Evolutionary conservation across 2,888 invertebrate species (phyloP).

Genomic region (Ormyrus nitidulus): DNA sequence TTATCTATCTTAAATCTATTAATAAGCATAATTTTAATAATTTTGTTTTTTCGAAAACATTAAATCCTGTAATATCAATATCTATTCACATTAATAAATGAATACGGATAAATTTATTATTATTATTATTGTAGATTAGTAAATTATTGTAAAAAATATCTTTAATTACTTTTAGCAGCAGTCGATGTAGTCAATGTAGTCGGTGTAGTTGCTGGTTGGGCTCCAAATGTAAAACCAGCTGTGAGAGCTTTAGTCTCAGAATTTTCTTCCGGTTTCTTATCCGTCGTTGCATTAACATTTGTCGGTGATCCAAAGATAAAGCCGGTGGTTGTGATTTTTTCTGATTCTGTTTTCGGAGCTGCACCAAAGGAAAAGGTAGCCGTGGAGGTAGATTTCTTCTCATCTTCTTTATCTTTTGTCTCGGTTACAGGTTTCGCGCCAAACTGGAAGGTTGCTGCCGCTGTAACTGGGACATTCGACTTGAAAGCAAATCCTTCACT

Average conservation of each 20-base stretch:
- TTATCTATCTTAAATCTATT: too few relatives aligned
- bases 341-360: background rate
- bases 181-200: too few relatives aligned
- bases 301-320: conserved; percentile 59
- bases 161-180: too few relatives aligned
- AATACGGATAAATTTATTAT: too few relatives aligned
- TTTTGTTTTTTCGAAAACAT: too few relatives aligned
- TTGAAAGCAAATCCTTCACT: conserved; percentile 55
- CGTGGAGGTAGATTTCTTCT: conserved; percentile 7
- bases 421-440: conserved; percentile 42
- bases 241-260: conserved; percentile 51
- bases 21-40: too few relatives aligned
- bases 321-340: conserved; percentile 4
- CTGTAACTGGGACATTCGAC: conserved; percentile 51
- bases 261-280: conserved; percentile 52
- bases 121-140: too few relatives aligned
- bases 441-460: conserved; percentile 56
- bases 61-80: too few relatives aligned
- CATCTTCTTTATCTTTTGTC: conserved; percentile 38
- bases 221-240: conserved; percentile 55
- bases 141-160: too few relatives aligned
- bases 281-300: conserved; percentile 32
- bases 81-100: too few relatives aligned
- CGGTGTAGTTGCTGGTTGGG: background rate
- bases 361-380: conserved; percentile 57